Conservation (phyloP, 2,113 vertebrate species). For the Sturnus vulgaris region DNA sequence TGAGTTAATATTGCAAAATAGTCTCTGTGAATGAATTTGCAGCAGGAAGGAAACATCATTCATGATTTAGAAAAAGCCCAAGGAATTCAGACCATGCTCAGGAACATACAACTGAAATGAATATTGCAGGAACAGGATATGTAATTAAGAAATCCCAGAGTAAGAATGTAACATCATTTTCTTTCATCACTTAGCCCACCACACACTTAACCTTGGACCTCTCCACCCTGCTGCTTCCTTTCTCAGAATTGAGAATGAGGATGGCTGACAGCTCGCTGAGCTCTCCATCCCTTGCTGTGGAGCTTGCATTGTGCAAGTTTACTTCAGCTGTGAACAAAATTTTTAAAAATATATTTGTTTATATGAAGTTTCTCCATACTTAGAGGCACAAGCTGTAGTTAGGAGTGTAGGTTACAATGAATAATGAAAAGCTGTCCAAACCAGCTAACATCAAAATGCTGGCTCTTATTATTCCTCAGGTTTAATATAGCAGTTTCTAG, state of each 20-base stretch:
- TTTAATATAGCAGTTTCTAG: neutral
- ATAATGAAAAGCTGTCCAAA: neutral
- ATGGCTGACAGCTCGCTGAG: neutral
- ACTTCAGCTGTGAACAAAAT: neutral
- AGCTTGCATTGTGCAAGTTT: neutral
- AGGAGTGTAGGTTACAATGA: neutral
- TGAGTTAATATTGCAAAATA: neutral
- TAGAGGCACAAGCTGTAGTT: neutral
- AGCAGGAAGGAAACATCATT: neutral
- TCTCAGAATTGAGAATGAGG: neutral
- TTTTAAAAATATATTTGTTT: neutral
- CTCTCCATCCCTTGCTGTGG: neutral
- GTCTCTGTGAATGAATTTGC: neutral
- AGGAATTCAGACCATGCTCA: neutral
- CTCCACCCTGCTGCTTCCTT: neutral
- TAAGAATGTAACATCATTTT: neutral
- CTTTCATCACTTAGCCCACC: neutral
- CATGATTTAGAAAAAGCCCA: neutral
- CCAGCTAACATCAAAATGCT: neutral
- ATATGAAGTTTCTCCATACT: neutral
- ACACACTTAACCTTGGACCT: constrained; percentile 12
- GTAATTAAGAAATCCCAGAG: neutral
- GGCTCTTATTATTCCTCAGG: neutral
- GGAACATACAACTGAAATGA: neutral
- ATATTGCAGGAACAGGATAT: neutral